Evolutionary conservation across 2,888 invertebrate genomes (phyloP).

Genomic region (Nemurella pictetii): DNA sequence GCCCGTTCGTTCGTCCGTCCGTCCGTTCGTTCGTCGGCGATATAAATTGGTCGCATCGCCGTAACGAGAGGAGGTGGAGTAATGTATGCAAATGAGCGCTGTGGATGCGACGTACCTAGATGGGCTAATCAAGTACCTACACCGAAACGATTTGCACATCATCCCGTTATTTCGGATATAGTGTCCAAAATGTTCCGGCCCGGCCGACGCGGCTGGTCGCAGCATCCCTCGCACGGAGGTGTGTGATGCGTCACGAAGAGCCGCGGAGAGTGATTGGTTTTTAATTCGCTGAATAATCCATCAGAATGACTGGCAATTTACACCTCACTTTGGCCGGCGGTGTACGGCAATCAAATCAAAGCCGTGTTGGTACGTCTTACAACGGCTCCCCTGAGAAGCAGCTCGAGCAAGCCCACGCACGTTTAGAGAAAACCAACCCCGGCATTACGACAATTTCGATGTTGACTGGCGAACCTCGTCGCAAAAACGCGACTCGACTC

Average conservation of each 20-base stretch:
- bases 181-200: neutral
- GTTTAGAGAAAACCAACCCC: constrained; percentile 16
- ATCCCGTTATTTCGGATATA: constrained; percentile 30
- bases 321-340: constrained; percentile 5
- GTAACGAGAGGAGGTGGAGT: constrained; percentile 26
- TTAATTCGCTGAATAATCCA: constrained; percentile 20
- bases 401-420: constrained; percentile 22
- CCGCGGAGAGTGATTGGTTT: constrained; percentile 16
- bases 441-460: constrained; percentile 18
- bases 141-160: constrained; percentile 32
- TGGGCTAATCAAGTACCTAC: constrained; percentile 32
- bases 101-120: constrained; percentile 32
- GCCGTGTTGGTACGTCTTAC: neutral
- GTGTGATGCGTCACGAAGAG: constrained; percentile 11
- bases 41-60: constrained; percentile 30
- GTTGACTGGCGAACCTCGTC: neutral
- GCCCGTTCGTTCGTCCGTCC: neutral
- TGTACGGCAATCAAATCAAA: constrained; percentile 27
- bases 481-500: constrained; percentile 26
- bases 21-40: neutral
- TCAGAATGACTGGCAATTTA: neutral
- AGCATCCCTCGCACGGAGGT: neutral
- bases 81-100: constrained; percentile 30
- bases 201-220: neutral
- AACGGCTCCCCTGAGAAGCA: neutral